Evolutionary conservation across 1,140 invertebrate genomes (phyloP), one percentile per base, ranked within the genome.

Genomic region (Homarus americanus): DNA sequence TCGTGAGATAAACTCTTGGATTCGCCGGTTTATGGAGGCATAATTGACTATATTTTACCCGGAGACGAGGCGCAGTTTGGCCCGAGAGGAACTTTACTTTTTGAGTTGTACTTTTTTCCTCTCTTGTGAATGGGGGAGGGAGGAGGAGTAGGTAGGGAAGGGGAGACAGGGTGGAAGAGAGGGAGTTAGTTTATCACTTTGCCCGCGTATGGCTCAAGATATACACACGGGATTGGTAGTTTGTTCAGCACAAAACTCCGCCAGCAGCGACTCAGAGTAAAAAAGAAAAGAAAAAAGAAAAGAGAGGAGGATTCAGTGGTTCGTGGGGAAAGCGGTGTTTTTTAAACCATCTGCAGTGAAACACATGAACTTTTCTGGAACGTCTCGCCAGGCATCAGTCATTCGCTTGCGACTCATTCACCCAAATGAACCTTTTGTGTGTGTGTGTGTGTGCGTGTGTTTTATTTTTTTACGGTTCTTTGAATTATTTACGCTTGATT

Each of bases 11-110:
- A 89, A 89, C 87, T 89, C 87, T 82, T 89, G 87, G 87, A 89
- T 89, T 82, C 87, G 36, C 87, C 87, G 87, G 63, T 89, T 89
- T 89, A 89, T 89, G 79, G 87, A 82, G 87, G 79, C 66, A 82
- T 89, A 89, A 89, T 89, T 89, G 87, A 89, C 87, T 89, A 89
- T 89, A 89, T 89, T 89, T 89, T 89, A 89, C 79, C 78, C 58
- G 28, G 87, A 89, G 87, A 89, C 87, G 87, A 89, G 79, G 87
- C 87, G 66, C 85, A 87, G 85, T 79, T 87, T 58, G 85, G 85
- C 85, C 49, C 49, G 38, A n/a, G 73, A 15, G 85, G 85, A 79
- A 85, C 69, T 85, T 75, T 78, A 41, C 69, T 85, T 85, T 85
- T 73, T 85, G 82, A 85, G 82, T 63, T 85, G 82, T 73, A 72